Percentiles rank a stretch among this genome's conserved stretches.
These are phyloP conservation scores for Connochaetes taurinus DNA, from an alignment of 2,113 vertebrate genomes.

Conservation along the genomic window DNA sequence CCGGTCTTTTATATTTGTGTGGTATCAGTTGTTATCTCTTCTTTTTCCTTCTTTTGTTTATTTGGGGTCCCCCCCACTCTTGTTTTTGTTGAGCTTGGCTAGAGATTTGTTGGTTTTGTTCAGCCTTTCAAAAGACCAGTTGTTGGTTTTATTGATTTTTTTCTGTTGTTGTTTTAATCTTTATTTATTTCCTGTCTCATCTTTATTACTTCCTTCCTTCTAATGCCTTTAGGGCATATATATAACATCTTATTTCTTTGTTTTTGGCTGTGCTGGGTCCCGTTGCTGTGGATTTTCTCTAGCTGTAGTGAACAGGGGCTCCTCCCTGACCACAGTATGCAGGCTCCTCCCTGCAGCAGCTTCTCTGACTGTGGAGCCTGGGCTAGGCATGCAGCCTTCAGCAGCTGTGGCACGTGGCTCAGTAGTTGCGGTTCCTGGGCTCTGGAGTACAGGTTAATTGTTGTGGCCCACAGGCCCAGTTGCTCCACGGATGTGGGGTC, in stretches of 20 bases:
- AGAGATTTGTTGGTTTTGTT: not conserved
- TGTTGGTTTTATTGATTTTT: not conserved
- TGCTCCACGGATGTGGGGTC: not conserved
- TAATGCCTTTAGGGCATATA: not conserved
- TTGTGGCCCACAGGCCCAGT: not conserved
- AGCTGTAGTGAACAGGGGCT: not conserved
- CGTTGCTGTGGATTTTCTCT: not conserved
- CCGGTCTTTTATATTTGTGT: not conserved
- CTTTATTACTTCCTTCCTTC: not conserved
- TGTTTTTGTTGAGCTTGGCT: not conserved
- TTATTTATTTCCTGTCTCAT: not conserved
- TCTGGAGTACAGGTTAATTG: not conserved
- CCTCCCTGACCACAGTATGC: fast-evolving
- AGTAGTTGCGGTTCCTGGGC: fast-evolving
- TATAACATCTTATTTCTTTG: no score
- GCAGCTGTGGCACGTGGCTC: not conserved
- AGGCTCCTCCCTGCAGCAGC: not conserved
- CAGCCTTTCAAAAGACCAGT: not conserved
- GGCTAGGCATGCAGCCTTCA: not conserved
- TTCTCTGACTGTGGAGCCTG: not conserved
- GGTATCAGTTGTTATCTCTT: not conserved
- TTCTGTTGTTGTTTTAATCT: not conserved
- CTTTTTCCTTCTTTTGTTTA: not conserved
- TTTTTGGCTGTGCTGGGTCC: not conserved
- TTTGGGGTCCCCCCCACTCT: not conserved